These are phyloP conservation scores for Patella caerulea DNA, from an alignment of 2,888 invertebrate species.

Conservation along the genomic window DNA sequence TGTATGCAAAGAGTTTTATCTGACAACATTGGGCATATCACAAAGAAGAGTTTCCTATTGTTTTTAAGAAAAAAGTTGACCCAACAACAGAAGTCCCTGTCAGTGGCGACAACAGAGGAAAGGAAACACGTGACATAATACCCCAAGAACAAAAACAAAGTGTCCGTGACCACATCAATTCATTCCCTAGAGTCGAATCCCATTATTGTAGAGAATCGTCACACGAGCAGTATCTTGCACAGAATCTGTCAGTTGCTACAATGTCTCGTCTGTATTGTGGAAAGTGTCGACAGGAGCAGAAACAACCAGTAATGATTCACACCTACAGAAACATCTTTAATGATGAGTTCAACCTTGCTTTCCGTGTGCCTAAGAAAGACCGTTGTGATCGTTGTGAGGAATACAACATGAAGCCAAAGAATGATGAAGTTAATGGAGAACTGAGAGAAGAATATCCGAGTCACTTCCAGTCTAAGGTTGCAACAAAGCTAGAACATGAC, in stretches of 20 bases:
- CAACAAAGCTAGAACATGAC: constrained; percentile 13
- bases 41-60: neutral
- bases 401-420: neutral
- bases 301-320: neutral
- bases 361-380: constrained; percentile 12
- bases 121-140: neutral
- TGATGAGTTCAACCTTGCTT: neutral
- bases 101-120: neutral
- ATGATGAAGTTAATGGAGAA: neutral
- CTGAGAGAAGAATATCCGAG: neutral
- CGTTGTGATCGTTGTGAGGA: constrained; percentile 15
- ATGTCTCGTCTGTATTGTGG: constrained; percentile 15
- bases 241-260: neutral
- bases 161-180: constrained; percentile 9
- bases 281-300: neutral
- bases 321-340: constrained; percentile 14
- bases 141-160: neutral
- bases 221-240: neutral
- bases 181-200: constrained; percentile 12
- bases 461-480: neutral
- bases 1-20: neutral
- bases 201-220: constrained; percentile 14
- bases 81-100: neutral
- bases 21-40: neutral
- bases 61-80: neutral